Evolutionary conservation across 2,888 invertebrate genomes (phyloP).

Genomic region (Pteria penguin): DNA sequence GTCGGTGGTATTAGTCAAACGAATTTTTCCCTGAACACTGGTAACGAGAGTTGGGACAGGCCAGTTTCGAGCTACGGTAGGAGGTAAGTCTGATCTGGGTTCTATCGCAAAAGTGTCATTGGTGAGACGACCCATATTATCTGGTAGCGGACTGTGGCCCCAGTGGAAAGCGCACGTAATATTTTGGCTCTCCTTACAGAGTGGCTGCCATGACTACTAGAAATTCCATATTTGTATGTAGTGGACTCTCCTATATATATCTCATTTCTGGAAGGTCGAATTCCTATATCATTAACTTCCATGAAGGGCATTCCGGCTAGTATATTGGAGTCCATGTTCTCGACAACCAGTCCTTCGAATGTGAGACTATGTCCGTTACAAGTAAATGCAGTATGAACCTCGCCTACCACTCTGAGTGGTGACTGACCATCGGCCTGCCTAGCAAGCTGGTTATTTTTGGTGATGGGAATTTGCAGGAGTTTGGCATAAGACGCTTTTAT

Average conservation of each 20-base stretch:
- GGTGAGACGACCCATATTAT: background rate
- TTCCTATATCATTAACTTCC: too few species aligned
- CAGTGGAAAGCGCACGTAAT: background rate
- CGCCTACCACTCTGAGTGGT: background rate
- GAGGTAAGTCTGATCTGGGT: too few species aligned
- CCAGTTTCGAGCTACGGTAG: too few species aligned
- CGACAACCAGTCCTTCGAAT: conserved; percentile 7
- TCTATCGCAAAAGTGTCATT: background rate
- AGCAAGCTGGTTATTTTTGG: too few species aligned
- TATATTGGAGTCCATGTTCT: conserved; percentile 44
- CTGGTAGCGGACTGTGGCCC: background rate
- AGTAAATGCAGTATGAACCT: too few species aligned
- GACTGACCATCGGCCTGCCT: background rate
- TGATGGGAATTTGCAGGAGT: too few species aligned
- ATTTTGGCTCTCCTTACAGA: background rate
- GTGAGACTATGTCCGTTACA: too few species aligned
- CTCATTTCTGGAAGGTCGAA: too few species aligned
- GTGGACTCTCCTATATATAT: too few species aligned
- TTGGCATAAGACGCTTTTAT: too few species aligned
- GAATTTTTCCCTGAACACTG: background rate
- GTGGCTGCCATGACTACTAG: too few species aligned
- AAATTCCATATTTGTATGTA: too few species aligned
- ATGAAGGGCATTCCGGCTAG: conserved; percentile 56
- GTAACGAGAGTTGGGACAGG: background rate
- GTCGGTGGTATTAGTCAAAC: background rate